Percentiles rank a stretch among this genome's conserved stretches.
Conservation (phyloP, 2,797 vertebrate species). For the Psittacula echo region DNA sequence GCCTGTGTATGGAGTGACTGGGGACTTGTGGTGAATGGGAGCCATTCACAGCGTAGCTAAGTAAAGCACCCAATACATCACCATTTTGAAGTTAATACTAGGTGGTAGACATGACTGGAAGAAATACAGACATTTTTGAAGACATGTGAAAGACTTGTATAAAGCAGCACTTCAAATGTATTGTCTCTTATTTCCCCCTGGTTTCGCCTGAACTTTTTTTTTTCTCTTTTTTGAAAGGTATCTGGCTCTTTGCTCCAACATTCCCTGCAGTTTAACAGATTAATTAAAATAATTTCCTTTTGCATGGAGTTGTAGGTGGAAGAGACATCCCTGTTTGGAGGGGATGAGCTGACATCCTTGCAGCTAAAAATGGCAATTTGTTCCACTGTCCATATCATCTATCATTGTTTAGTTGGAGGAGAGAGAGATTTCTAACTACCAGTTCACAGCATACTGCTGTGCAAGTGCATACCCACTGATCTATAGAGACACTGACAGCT, state of each 20-base stretch:
- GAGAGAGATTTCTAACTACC: neutral
- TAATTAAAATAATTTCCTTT: constrained; percentile 45
- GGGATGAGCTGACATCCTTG: neutral
- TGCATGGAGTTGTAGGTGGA: neutral
- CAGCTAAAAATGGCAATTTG: neutral
- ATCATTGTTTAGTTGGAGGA: neutral
- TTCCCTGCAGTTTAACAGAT: constrained; percentile 46
- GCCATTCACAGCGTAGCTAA: neutral
- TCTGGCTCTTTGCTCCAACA: neutral
- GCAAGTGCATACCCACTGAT: neutral
- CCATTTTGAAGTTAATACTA: constrained; percentile 58
- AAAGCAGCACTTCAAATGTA: constrained; percentile 22
- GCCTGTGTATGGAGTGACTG: constrained; percentile 41
- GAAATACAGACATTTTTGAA: constrained; percentile 61
- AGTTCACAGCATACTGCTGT: neutral
- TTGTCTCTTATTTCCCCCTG: constrained; percentile 50
- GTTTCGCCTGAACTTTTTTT: neutral
- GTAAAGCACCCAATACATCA: constrained; percentile 48
- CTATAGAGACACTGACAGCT: neutral
- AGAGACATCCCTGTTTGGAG: neutral
- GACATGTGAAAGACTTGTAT: constrained; percentile 35
- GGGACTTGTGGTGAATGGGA: constrained; percentile 38
- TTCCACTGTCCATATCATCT: neutral
- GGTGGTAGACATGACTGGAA: constrained; percentile 66
- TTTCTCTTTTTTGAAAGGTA: neutral